phyloP scores from a whole-genome alignment of 2,113 vertebrate genomes.

The Rhabdornis inornatus region DNA sequence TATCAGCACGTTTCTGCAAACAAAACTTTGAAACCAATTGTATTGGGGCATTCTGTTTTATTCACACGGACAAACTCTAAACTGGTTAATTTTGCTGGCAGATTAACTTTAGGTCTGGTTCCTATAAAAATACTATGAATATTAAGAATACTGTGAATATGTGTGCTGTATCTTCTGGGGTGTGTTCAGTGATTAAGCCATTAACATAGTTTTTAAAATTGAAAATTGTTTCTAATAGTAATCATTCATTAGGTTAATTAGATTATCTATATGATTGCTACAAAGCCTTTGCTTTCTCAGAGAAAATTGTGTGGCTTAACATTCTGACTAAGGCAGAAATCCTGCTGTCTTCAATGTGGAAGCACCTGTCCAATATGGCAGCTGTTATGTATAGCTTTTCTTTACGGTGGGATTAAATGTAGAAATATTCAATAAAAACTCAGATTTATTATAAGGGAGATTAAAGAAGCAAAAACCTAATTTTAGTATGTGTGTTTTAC shows the following conservation, averaged over 20 bases:
- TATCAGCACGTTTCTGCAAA: not conserved
- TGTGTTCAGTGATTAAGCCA: not conserved
- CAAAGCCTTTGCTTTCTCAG: not conserved
- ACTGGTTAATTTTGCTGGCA: not conserved
- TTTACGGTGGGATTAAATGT: not conserved
- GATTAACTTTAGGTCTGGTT: not conserved
- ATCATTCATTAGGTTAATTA: not conserved
- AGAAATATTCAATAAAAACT: not conserved
- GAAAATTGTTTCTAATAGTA: not conserved
- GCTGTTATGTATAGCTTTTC: not conserved
- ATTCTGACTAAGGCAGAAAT: not conserved
- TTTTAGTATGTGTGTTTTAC: not conserved
- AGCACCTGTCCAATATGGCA: rapidly evolving
- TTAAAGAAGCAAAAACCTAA: not conserved
- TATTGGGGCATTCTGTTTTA: not conserved
- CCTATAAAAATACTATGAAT: not conserved
- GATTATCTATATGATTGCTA: not conserved
- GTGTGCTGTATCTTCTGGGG: not conserved
- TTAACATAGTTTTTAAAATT: not conserved
- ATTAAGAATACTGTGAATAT: not conserved
- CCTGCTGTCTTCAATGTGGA: not conserved
- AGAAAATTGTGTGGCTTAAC: not conserved
- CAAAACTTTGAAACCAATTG: not conserved
- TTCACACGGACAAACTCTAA: not conserved
- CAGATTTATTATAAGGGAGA: not conserved